Evolutionary conservation across 2,888 invertebrate species (phyloP), one percentile per base, ranked within the genome.

Genomic region (Conomelus anceps): DNA sequence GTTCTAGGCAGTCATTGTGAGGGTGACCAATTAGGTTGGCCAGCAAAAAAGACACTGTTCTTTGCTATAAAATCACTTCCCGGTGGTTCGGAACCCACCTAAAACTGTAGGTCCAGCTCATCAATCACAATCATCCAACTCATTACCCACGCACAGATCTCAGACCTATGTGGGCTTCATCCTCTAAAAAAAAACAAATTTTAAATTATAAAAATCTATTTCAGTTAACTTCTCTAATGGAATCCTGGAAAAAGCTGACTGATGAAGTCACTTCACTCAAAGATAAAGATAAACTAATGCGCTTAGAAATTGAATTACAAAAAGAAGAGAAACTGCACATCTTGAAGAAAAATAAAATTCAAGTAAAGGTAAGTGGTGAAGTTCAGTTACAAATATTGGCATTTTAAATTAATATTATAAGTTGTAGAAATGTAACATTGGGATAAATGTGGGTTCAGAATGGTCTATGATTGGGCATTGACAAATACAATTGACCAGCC

Each of bases 241-340:
- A 93, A 22, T 94, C 95, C 0, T 96, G 96, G 92, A 94, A 95
- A 87, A 95, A 95, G 90, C 92, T 97, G 85, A 95, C 96, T 86
- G 94, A 94, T 0, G 95, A 96, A 92, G 95, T 95, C 91, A 94
- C 95, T 89, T 94, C 94, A 34, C 94, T 94, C 86, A 95, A 95
- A 92, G 94, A 95, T 89, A 94, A 94, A 90, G 95, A 96, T 91
- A 94, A 94, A 91, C 94, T 92, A 89, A 93, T 94, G 90, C 94
- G 93, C 90, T 93, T 95, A 91, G 95, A 95, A 89, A 94, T 93
- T 91, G 94, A 95, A 90, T 92, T 96, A 94, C 94, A 41, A 94
- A 95, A 92, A 93, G 94, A 90, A 96, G 97, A 92, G 95, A 96
- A 92, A 95, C 95, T 89, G 95, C 94, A 91, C 95, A 95, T 89